Evolutionary conservation across 2,113 vertebrate species (phyloP).

Genomic region (Sylvietta virens): DNA sequence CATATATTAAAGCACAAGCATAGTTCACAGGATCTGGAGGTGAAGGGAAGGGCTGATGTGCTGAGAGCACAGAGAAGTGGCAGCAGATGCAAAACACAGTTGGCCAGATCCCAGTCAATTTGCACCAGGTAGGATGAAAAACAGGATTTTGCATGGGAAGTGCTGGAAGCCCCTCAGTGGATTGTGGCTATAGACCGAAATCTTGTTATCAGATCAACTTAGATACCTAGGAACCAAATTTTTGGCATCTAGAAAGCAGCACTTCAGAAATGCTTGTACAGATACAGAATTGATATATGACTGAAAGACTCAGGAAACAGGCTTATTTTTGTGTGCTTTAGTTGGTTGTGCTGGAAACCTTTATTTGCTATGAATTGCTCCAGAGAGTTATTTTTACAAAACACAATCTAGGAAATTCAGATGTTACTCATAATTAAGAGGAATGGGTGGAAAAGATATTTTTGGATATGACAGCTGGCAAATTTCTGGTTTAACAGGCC

Average conservation of each 20-base stretch:
- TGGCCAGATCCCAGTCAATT: neutral
- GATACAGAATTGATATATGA: neutral
- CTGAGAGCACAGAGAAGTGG: neutral
- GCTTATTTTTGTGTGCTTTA: neutral
- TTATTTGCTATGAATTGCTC: neutral
- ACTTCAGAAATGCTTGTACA: neutral
- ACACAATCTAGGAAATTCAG: slow-evolving; percentile 13
- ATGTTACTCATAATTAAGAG: neutral
- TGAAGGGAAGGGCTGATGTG: neutral
- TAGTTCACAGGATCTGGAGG: neutral
- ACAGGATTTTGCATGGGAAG: neutral
- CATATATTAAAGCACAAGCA: neutral
- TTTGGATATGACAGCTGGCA: neutral
- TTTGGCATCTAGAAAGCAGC: neutral
- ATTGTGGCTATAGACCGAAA: neutral
- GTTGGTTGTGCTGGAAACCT: neutral
- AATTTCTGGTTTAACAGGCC: neutral
- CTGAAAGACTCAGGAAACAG: neutral
- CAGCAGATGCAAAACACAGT: neutral
- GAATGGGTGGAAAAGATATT: neutral
- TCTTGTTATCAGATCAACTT: neutral
- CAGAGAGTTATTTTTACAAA: slow-evolving; percentile 15
- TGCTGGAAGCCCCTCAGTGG: neutral
- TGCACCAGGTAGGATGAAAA: neutral
- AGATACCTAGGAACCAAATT: neutral